Conservation (phyloP, 1,140 invertebrate species). For the Drosophila willistoni region DNA sequence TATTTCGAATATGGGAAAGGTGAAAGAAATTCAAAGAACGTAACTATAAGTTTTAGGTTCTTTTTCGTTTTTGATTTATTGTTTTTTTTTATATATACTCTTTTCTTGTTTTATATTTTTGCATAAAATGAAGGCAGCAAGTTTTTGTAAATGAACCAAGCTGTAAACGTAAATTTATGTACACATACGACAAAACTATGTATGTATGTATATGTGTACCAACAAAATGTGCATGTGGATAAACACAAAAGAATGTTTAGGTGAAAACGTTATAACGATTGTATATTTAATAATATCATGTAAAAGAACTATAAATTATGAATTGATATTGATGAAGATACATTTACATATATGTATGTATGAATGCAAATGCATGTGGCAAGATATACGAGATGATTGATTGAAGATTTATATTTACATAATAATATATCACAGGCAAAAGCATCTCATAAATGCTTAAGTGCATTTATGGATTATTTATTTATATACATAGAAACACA, state of each 20-base stretch:
- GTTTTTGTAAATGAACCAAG: slow-evolving; percentile 62
- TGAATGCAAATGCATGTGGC: slow-evolving; percentile 5
- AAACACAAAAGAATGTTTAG: slow-evolving; percentile 53
- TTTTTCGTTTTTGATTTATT: slow-evolving; percentile 56
- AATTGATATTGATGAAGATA: slow-evolving; percentile 11
- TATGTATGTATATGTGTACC: slow-evolving; percentile 35
- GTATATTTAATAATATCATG: slow-evolving; percentile 59
- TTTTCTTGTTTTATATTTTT: slow-evolving; percentile 27
- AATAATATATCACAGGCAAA: slow-evolving; percentile 19
- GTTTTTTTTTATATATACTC: slow-evolving; percentile 43
- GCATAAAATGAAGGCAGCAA: slow-evolving; percentile 8
- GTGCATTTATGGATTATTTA: slow-evolving; percentile 24
- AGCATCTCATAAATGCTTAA: background rate
- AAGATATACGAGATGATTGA: slow-evolving; percentile 11
- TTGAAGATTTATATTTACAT: slow-evolving; percentile 55
- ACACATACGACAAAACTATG: slow-evolving; percentile 35
- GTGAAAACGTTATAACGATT: slow-evolving; percentile 72
- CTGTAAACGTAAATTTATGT: slow-evolving; percentile 45
- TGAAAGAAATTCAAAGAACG: slow-evolving; percentile 80
- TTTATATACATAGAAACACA: slow-evolving; percentile 21
- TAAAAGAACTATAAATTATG: slow-evolving; percentile 29
- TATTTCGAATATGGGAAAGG: slow-evolving; percentile 79
- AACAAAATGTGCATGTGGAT: slow-evolving; percentile 13
- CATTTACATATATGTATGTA: background rate
- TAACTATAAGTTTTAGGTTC: slow-evolving; percentile 75